phyloP scores from a whole-genome alignment of 1,140 invertebrate species.

The Drosophila neocordata region DNA sequence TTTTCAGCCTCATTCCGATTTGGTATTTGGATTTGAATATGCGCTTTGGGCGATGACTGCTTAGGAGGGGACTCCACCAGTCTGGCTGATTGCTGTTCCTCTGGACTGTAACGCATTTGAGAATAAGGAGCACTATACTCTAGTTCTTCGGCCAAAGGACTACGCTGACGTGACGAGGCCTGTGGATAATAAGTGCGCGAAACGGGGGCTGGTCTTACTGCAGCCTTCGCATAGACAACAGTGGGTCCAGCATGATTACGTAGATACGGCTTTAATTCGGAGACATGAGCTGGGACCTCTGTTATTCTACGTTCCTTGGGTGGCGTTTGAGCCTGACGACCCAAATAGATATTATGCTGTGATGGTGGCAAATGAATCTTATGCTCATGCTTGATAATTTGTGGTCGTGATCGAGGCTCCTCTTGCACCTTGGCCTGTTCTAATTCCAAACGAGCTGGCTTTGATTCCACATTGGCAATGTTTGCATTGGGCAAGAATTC shows the following conservation, averaged over 20 bases:
- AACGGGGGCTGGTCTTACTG: slow-evolving; percentile 24
- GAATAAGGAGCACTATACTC: slow-evolving; percentile 77
- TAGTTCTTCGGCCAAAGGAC: slow-evolving; percentile 59
- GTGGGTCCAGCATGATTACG: slow-evolving; percentile 51
- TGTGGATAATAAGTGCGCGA: slow-evolving; percentile 51
- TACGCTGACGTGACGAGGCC: slow-evolving; percentile 41
- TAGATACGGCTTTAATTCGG: slow-evolving; percentile 64
- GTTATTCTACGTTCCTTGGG: slow-evolving; percentile 46
- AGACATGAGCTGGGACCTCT: slow-evolving; percentile 60
- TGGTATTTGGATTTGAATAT: slow-evolving; percentile 75
- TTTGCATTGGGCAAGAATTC: slow-evolving; percentile 69
- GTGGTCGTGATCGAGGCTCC: slow-evolving; percentile 39
- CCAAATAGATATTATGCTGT: slow-evolving; percentile 76
- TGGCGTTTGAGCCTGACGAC: slow-evolving; percentile 46
- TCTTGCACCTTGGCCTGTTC: slow-evolving; percentile 38
- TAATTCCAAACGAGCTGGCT: slow-evolving; percentile 69
- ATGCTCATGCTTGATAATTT: slow-evolving; percentile 78
- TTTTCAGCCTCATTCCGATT: slow-evolving; percentile 45
- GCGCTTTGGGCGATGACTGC: slow-evolving; percentile 43
- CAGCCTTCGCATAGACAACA: slow-evolving; percentile 61
- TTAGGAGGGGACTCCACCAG: slow-evolving; percentile 32
- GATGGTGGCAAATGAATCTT: slow-evolving; percentile 75
- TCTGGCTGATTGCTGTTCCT: slow-evolving; percentile 48
- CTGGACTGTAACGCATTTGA: slow-evolving; percentile 66
- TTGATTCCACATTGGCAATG: slow-evolving; percentile 55